phyloP scores from a whole-genome alignment of 2,797 vertebrate genomes.

The Gobionotothen gibberifrons region DNA sequence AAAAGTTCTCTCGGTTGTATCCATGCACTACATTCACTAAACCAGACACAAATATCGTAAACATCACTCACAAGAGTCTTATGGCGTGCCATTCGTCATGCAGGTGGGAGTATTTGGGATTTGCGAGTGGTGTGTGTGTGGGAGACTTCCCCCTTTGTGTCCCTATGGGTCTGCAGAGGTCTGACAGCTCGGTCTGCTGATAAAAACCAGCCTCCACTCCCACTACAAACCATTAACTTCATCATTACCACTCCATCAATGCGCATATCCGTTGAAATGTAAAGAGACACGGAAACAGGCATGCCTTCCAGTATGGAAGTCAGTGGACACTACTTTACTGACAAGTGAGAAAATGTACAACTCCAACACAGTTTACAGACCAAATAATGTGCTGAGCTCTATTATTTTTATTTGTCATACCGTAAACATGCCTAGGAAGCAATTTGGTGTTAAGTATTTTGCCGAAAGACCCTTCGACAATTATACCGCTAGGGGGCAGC shows the following conservation, averaged over 20 bases:
- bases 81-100: neutral
- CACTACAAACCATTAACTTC: constrained; percentile 4
- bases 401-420: too few relatives aligned
- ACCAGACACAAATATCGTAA: constrained; percentile 7
- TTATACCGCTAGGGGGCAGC: constrained; percentile 80
- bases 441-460: too few relatives aligned
- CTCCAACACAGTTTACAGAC: neutral
- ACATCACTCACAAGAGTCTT: constrained; percentile 3
- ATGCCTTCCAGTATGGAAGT: neutral
- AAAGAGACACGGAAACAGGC: neutral
- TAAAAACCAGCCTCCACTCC: constrained; percentile 34
- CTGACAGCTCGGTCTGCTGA: constrained; percentile 37
- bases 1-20: neutral
- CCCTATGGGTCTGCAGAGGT: constrained; percentile 38
- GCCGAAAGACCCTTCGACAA: too few relatives aligned
- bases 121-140: neutral
- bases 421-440: too few relatives aligned
- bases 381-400: neutral
- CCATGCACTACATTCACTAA: neutral
- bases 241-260: neutral
- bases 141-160: constrained; percentile 7
- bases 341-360: neutral
- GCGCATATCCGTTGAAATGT: neutral
- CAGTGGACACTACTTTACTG: neutral
- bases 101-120: constrained; percentile 4